phyloP scores from a whole-genome alignment of 2,113 vertebrate genomes.

The Cottus gobio region DNA sequence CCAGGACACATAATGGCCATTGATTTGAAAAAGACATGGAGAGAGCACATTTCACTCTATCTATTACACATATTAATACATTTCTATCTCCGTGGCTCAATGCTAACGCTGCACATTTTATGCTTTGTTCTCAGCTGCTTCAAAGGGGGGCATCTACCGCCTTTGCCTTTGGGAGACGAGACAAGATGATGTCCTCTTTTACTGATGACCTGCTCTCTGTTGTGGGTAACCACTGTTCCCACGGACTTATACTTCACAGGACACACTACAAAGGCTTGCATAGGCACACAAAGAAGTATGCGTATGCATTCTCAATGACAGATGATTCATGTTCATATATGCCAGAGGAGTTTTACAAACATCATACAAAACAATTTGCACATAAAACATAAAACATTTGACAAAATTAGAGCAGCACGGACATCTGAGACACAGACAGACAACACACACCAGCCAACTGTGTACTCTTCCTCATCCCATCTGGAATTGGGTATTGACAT shows the following conservation, averaged over 20 bases:
- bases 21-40: conserved; percentile 79
- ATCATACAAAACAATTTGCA: conserved; percentile 13
- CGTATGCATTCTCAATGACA: background rate
- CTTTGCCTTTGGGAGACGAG: conserved; percentile 57
- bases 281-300: background rate
- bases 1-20: conserved; percentile 75
- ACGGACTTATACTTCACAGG: background rate
- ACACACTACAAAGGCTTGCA: background rate
- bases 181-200: conserved; percentile 33
- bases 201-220: conserved; percentile 45
- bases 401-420: conserved; percentile 36
- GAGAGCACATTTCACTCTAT: conserved; percentile 70
- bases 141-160: conserved; percentile 30
- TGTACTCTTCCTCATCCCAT: conserved; percentile 52
- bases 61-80: conserved; percentile 58
- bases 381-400: conserved; percentile 9
- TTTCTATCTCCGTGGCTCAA: conserved; percentile 47
- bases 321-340: conserved; percentile 23
- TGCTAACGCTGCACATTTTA: conserved; percentile 36
- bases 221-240: conserved; percentile 27
- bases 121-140: conserved; percentile 56
- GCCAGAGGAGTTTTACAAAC: conserved; percentile 26
- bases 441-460: conserved; percentile 42
- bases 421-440: conserved; percentile 52
- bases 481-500: conserved; percentile 70